Conservation (phyloP, 2,797 vertebrate genomes). For the Gallinago nigripennis region DNA sequence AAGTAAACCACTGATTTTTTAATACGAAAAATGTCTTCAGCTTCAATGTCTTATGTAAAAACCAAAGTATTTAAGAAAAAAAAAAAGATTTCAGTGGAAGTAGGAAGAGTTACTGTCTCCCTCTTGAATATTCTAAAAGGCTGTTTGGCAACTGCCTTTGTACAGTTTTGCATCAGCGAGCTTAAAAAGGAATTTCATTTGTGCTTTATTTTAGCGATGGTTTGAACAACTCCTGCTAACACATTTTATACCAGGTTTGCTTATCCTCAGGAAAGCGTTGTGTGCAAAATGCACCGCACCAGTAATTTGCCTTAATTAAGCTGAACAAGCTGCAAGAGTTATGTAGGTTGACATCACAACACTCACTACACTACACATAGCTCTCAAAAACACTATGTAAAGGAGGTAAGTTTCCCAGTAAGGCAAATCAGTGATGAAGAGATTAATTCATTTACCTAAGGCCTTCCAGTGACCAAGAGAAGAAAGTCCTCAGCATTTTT, state of each 20-base stretch:
- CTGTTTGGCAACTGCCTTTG: too few relatives aligned
- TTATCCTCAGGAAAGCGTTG: neutral
- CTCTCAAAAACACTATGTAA: neutral
- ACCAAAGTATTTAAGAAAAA: rapidly evolving
- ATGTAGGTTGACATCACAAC: neutral
- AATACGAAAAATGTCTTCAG: neutral
- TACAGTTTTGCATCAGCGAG: neutral
- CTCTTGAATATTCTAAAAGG: neutral
- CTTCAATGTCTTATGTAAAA: neutral
- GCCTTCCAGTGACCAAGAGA: neutral
- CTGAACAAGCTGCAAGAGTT: neutral
- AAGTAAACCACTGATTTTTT: neutral
- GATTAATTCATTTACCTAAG: neutral
- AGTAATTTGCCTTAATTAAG: neutral
- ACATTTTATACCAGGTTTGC: neutral
- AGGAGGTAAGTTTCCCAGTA: neutral
- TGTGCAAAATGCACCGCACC: neutral
- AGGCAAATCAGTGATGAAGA: neutral
- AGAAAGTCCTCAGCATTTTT: neutral
- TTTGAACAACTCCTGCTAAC: neutral
- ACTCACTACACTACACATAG: neutral
- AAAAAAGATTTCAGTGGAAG: neutral
- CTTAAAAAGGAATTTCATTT: neutral
- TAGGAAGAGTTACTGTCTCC: neutral
- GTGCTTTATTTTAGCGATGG: neutral